Evolutionary conservation across 2,888 invertebrate genomes (phyloP), one percentile per base, ranked within the genome.

Genomic region (Lycaena phlaeas): DNA sequence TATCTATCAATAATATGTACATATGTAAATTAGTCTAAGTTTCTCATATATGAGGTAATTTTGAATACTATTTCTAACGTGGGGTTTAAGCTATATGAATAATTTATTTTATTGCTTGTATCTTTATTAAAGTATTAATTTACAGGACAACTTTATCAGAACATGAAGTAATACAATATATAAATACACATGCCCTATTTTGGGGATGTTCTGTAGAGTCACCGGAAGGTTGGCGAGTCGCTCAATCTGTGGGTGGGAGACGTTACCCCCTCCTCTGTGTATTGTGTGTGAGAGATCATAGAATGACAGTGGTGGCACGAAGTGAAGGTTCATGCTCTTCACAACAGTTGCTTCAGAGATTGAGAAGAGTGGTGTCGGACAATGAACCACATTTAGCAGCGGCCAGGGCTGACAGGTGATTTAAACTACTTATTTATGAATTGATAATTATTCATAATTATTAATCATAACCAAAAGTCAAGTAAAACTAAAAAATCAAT

Each of bases 141-240:
- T 56, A 9, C 64, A 92, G 92, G 54, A 87, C 87, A 46, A 92
- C 93, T 4, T 73, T 95, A 48, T 79, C 90, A 29, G 87, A 93
- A 67, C 79, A 86, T 38, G 89, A 91, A 28, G 90, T 97, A 26
- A 88, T 93, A 45, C 88, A 90, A 46, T 96, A 90, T 68, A 88
- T 98, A 49, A 94, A 95, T 73, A 89, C 88, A 36, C 90, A 92
- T 59, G 92, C 94, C 56, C 76, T 98, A 17, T 94, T 98, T 65
- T 99, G 98, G 98, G 96, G 92, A 2, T 98, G 98, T 71, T 92
- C 94, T 40, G 90, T 94, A 14, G 90, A 92, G 50, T 90, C 90
- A 0, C 92, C 94, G 0, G 98, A 98, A 73, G 98, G 98, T 0
- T 94, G 94, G 81, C 88, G 95, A 56, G 97, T 97, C 14, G 92